Percentiles rank a stretch among this genome's conserved stretches.
Conservation (phyloP, 2,113 vertebrate genomes). For the Engraulis encrasicolus region DNA sequence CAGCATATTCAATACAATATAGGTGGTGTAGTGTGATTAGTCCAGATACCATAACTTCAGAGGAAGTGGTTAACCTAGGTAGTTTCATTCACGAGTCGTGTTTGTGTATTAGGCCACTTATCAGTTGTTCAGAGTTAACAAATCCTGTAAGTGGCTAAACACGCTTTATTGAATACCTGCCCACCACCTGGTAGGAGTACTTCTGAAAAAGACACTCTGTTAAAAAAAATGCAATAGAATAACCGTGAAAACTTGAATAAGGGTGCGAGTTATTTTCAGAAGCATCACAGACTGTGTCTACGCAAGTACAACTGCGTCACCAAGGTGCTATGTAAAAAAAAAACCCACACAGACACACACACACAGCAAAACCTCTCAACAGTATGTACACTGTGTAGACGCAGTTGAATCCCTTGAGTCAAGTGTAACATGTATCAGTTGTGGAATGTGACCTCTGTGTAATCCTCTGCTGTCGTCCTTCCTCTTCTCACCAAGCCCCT, state of each 20-base stretch:
- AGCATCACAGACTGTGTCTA: neutral
- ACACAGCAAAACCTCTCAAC: neutral
- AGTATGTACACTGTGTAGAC: neutral
- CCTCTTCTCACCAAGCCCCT: neutral
- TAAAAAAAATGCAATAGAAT: too few species aligned
- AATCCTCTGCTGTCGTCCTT: neutral
- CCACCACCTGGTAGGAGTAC: neutral
- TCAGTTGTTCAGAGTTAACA: too few species aligned
- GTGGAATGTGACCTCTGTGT: conserved; percentile 1
- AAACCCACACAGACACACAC: too few species aligned
- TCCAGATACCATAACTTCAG: too few species aligned
- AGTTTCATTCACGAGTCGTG: too few species aligned
- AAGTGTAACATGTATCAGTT: neutral
- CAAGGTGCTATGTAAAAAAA: neutral
- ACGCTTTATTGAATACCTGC: too few species aligned
- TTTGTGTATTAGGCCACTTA: too few species aligned
- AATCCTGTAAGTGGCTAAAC: too few species aligned
- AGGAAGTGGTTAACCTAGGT: too few species aligned
- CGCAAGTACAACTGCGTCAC: neutral
- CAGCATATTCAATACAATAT: neutral
- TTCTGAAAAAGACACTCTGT: neutral
- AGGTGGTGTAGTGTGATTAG: too few species aligned
- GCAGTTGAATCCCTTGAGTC: neutral
- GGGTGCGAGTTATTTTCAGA: neutral
- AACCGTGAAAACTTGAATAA: neutral